phyloP scores from a whole-genome alignment of 1,140 invertebrate genomes.

The Ips nitidus region DNA sequence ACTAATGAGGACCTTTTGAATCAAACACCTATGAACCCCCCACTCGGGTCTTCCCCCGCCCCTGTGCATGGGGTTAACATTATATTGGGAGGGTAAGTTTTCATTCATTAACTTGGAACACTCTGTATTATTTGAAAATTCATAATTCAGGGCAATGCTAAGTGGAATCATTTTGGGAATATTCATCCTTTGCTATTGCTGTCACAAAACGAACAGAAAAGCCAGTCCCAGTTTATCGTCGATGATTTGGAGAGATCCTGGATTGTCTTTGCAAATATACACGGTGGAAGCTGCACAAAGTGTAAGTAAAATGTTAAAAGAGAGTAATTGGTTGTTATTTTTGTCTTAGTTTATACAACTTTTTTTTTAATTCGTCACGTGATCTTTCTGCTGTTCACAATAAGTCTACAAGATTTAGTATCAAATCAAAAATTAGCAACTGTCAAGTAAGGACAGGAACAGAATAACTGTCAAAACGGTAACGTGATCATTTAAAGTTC shows the following conservation, averaged over 20 bases:
- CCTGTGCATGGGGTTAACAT: conserved; percentile 63
- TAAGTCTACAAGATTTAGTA: too few relatives aligned
- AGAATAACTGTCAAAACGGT: too few relatives aligned
- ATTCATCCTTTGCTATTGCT: conserved; percentile 66
- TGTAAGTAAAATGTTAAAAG: conserved; percentile 51
- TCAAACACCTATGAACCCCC: conserved; percentile 46
- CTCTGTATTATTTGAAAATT: not conserved
- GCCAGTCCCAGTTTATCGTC: conserved; percentile 59
- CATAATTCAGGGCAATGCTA: conserved; percentile 60
- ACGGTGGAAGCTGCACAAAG: conserved; percentile 61
- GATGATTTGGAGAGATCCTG: conserved; percentile 62
- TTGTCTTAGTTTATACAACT: too few relatives aligned
- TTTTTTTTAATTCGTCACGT: too few relatives aligned
- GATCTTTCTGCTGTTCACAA: too few relatives aligned
- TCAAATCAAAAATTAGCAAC: too few relatives aligned
- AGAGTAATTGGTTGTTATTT: too few relatives aligned
- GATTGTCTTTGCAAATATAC: conserved; percentile 65
- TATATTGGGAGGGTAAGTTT: conserved; percentile 62
- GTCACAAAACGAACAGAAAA: conserved; percentile 64
- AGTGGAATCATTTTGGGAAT: conserved; percentile 63
- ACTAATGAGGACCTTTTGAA: conserved; percentile 47
- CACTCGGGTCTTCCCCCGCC: conserved; percentile 51
- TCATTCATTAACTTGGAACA: not conserved
- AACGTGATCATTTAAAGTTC: too few relatives aligned
- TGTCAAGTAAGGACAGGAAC: too few relatives aligned